phyloP scores from a whole-genome alignment of 2,113 vertebrate genomes.

The Nothobranchius furzeri region DNA sequence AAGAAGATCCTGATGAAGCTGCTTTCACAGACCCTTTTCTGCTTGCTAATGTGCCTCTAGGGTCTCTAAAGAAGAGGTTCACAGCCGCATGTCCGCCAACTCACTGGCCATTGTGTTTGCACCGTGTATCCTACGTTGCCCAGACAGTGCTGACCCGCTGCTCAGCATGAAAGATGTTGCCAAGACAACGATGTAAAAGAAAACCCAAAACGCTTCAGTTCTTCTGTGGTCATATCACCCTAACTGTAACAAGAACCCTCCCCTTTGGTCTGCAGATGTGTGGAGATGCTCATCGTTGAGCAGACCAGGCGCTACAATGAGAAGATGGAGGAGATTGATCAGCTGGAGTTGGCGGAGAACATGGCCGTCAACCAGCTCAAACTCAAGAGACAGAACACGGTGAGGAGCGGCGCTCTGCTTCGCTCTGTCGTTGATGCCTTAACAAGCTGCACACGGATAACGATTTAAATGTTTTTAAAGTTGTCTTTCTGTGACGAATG shows the following conservation, averaged over 20 bases:
- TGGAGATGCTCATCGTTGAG: conserved; percentile 95
- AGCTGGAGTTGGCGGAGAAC: conserved; percentile 91
- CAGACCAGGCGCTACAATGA: conserved; percentile 93
- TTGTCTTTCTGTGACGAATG: background rate
- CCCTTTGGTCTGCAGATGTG: conserved; percentile 78
- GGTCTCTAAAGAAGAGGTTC: conserved; percentile 89
- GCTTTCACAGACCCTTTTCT: background rate
- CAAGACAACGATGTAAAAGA: conserved; percentile 88
- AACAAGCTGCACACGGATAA: background rate
- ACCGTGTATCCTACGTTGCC: conserved; percentile 92
- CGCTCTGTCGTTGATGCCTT: background rate
- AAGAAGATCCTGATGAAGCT: too few relatives aligned
- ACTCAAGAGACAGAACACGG: conserved; percentile 86
- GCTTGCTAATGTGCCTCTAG: conserved; percentile 68
- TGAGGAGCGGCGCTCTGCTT: conserved; percentile 48
- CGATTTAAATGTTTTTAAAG: background rate
- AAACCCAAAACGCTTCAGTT: too few relatives aligned
- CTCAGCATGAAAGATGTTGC: conserved; percentile 97
- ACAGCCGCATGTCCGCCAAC: conserved; percentile 96
- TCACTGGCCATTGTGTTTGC: conserved; percentile 95
- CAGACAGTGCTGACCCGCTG: conserved; percentile 89
- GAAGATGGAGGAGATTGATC: conserved; percentile 95
- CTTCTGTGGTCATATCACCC: background rate
- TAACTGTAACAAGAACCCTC: background rate
- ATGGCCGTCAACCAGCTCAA: conserved; percentile 90